Evolutionary conservation across 2,888 invertebrate species (phyloP).

Genomic region (Tillus elongatus): DNA sequence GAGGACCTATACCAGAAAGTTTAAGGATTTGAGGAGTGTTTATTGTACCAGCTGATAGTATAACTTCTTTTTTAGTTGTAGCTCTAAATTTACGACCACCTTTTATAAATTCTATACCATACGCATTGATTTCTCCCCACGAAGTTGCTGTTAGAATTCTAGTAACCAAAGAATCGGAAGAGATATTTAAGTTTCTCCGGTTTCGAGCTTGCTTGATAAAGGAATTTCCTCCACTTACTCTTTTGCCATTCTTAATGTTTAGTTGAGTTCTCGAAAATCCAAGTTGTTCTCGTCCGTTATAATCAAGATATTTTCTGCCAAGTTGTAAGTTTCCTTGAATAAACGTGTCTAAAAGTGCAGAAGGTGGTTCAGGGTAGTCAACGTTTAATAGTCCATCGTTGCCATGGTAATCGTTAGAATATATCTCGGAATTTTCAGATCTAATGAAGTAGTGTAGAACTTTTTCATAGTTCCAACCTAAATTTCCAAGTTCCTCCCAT

Average conservation of each 20-base stretch:
- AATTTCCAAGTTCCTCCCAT: conserved; percentile 68
- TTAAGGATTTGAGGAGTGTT: conserved; percentile 50
- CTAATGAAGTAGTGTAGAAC: conserved; percentile 77
- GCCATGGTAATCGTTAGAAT: conserved; percentile 53
- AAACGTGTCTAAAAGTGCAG: conserved; percentile 47
- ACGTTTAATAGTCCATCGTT: conserved; percentile 63
- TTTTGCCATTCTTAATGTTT: conserved; percentile 63
- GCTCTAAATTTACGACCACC: conserved; percentile 56
- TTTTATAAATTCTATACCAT: conserved; percentile 65
- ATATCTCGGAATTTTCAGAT: conserved; percentile 73
- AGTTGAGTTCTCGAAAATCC: conserved; percentile 49
- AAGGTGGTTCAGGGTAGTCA: conserved; percentile 68
- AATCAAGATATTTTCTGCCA: conserved; percentile 67
- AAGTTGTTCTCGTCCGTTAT: conserved; percentile 64
- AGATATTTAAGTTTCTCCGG: conserved; percentile 63
- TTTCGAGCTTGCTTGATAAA: conserved; percentile 64
- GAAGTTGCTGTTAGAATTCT: conserved; percentile 59
- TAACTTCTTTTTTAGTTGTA: conserved; percentile 65
- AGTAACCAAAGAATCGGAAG: conserved; percentile 65
- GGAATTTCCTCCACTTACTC: conserved; percentile 74
- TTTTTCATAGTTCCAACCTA: conserved; percentile 77
- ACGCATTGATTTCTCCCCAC: conserved; percentile 46
- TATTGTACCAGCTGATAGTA: conserved; percentile 79
- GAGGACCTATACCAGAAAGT: conserved; percentile 30
- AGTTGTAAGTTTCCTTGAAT: conserved; percentile 66